Evolutionary conservation across 2,113 vertebrate genomes (phyloP).

Genomic region (Dromaius novaehollandiae): DNA sequence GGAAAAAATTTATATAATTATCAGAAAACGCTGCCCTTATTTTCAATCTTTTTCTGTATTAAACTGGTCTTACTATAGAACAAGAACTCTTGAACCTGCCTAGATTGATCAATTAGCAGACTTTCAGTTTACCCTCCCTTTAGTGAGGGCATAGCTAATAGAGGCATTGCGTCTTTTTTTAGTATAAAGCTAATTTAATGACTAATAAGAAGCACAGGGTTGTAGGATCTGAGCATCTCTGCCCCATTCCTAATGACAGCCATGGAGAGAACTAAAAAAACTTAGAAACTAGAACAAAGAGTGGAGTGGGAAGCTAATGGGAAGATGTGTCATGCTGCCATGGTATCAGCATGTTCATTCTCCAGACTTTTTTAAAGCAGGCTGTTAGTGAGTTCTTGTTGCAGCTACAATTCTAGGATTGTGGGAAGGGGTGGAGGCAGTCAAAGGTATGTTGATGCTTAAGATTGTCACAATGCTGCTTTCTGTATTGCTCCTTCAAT

Average conservation of each 20-base stretch:
- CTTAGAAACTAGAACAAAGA: conserved; percentile 59
- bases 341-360: background rate
- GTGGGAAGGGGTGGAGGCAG: background rate
- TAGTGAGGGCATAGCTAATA: background rate
- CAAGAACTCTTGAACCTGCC: background rate
- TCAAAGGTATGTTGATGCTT: background rate
- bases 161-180: background rate
- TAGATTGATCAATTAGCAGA: background rate
- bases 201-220: background rate
- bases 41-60: background rate
- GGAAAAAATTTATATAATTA: background rate
- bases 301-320: conserved; percentile 53
- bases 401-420: background rate
- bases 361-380: background rate
- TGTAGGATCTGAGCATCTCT: conserved; percentile 26
- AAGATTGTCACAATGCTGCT: background rate
- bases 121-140: background rate
- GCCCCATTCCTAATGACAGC: background rate
- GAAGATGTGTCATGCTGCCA: conserved; percentile 57
- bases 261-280: conserved; percentile 11
- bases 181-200: background rate
- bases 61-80: background rate
- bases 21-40: background rate
- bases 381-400: background rate
- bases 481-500: background rate